Base-by-base conservation (phyloP, 1,140 invertebrate genomes). In the Triops cancriformis region DNA sequence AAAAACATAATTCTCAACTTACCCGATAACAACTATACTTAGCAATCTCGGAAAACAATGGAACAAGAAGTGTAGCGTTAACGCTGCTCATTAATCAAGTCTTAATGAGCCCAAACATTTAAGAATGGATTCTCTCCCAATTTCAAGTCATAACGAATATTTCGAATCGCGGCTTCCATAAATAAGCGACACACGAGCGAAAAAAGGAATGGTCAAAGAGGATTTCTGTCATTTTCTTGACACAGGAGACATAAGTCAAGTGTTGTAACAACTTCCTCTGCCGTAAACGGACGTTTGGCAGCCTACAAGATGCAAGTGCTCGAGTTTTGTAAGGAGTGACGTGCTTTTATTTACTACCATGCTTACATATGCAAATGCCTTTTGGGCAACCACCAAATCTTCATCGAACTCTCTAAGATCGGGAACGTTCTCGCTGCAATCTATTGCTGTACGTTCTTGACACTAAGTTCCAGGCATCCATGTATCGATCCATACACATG, bases 401-500 rank as follows among this genome's bases (percentile, higher is more conserved):
- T 18, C 23, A 64, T 18, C 7, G 31, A 37, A 37, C 31, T 37
- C 31, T n/a, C 51, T 64, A 64, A 10, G 51, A 64, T 23, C 51
- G 51, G 14, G 51, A 64, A 18, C 78, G 42, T 85, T 94, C 93
- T 80, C 89, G 86, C 83, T 94, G 92, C 81, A 97, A 87, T 83
- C 95, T 88, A 84, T 87, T 89, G 82, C 89, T 91, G 83, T 96
- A 98, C 1, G 94, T 90, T 84, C 90, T 88, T 18, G 93, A 94
- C 37, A 98, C 93, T 74, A 96, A 86, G 86, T 96, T 95, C 90
- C 93, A 97, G 7, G 95, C 90, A 84, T 98, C 97, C 92, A 98
- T 96, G 86, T 96, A 98, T 81, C 96, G 89, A 85, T 98, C 96
- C 95, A 97, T 97, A 85, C 95, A 98, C 94, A 98, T 95, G 14